Evolutionary conservation across 2,797 vertebrate genomes (phyloP), one percentile per base, ranked within the genome.

Genomic region (Sebastiscus tertius): DNA sequence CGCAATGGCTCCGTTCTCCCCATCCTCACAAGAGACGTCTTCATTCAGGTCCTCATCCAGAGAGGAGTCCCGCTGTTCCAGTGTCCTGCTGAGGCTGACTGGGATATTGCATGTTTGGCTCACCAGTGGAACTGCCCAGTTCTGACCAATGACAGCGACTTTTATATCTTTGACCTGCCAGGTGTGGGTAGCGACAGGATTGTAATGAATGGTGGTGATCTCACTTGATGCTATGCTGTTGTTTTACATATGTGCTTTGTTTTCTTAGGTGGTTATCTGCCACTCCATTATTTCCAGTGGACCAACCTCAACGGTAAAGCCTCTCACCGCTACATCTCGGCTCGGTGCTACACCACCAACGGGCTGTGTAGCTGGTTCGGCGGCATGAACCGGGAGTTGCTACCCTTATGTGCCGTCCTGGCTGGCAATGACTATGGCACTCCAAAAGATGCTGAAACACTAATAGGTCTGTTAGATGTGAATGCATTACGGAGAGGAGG

Each of bases 141-240:
- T 34, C 92, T 99, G 67, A 96, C 97, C 4, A 97, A 96, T 2
- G 98, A 99, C 87, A 99, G 98, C 73, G 98, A 99, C 89, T 99
- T 99, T 87, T 99, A 95, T 85, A 96, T 99, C 81, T 99, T 98
- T 90, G 96, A 98, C 77, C 92, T 99, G 73, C 94, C 94, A 84
- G 96, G 93, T 91, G 96, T 96, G 87, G 26, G 2, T 34, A 69
- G 20, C n/a, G 2, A 42, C 20, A 70, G 5, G 4, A 27, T 13
- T 80, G 8, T 73, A 22, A 36, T 42, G 2, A 71, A 42, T 11
- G 3, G 13, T 22, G 13, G 13, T 58, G 10, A 58, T 13, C 20
- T 46, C 2, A 13, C 8, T 54, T 42, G 8, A 55, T 63, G 27
- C n/a, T 66, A 14, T 24, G 7, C 6, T 46, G 22, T 62, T 58